A percentile compares a stretch with the other conserved stretches of the same genome.
These are phyloP conservation scores for Hydropsyche tenuis DNA, from an alignment of 1,140 invertebrate genomes.

Conservation along the genomic window DNA sequence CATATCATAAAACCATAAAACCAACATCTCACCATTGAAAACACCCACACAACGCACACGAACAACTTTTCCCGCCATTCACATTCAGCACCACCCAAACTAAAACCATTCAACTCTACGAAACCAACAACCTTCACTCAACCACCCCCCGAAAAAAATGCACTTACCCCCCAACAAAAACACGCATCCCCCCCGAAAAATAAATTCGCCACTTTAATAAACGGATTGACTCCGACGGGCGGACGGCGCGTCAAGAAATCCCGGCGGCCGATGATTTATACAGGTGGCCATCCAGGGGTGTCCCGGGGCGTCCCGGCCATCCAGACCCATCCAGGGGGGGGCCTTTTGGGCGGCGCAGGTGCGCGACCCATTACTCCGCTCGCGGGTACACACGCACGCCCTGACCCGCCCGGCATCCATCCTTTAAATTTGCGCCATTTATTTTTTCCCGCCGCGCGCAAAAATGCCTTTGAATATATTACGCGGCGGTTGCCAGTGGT, in stretches of 20 bases:
- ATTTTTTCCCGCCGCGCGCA: conserved; percentile 28
- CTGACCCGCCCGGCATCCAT: conserved; percentile 35
- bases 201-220: conserved; percentile 50
- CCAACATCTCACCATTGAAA: too few relatives aligned
- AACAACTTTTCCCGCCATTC: too few relatives aligned
- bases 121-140: too few relatives aligned
- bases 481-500: conserved; percentile 8
- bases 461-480: conserved; percentile 41
- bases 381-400: conserved; percentile 19
- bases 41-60: too few relatives aligned
- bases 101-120: too few relatives aligned
- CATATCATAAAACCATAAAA: too few relatives aligned
- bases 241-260: conserved; percentile 39
- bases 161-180: too few relatives aligned
- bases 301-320: too few relatives aligned
- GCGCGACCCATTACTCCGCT: conserved; percentile 39
- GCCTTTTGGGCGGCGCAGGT: conserved; percentile 22
- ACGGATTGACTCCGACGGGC: conserved; percentile 48
- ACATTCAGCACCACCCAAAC: too few relatives aligned
- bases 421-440: conserved; percentile 40
- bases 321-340: too few relatives aligned
- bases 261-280: conserved; percentile 45
- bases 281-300: conserved; percentile 21
- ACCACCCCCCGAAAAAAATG: too few relatives aligned
- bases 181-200: conserved; percentile 31